Conservation (phyloP, 2,113 vertebrate species). For the Monopterus albus region DNA sequence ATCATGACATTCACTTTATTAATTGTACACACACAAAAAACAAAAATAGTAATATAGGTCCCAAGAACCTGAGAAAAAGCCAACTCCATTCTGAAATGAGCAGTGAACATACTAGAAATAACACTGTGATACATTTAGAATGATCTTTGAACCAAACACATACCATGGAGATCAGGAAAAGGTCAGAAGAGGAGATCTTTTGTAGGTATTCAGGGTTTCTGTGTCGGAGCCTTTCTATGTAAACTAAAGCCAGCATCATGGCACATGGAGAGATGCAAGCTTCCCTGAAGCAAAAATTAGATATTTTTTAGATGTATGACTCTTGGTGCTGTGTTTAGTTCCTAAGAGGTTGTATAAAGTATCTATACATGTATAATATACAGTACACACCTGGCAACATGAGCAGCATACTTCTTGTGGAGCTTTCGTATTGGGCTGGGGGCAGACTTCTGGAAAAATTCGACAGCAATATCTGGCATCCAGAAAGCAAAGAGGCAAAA, state of each 20-base stretch:
- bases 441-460: conserved; percentile 96
- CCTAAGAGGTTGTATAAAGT: background rate
- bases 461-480: conserved; percentile 93
- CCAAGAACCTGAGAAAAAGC: no score
- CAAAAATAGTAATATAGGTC: background rate
- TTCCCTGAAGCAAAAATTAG: conserved; percentile 81
- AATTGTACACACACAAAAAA: no score
- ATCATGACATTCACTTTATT: background rate
- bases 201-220: conserved; percentile 97
- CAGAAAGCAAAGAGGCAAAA: background rate
- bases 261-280: conserved; percentile 97
- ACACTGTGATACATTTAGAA: conserved; percentile 2
- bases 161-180: conserved; percentile 98
- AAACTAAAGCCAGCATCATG: conserved; percentile 98
- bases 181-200: conserved; percentile 97
- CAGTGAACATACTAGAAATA: background rate
- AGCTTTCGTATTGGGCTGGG: conserved; percentile 95
- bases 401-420: conserved; percentile 96
- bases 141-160: conserved; percentile 38
- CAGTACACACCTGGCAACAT: conserved; percentile 90
- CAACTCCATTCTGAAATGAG: background rate
- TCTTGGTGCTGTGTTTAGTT: accelerated
- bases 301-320: accelerated
- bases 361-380: accelerated
- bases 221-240: conserved; percentile 96